Conservation (phyloP, 2,888 invertebrate genomes). For the Gastrophysa polygoni region DNA sequence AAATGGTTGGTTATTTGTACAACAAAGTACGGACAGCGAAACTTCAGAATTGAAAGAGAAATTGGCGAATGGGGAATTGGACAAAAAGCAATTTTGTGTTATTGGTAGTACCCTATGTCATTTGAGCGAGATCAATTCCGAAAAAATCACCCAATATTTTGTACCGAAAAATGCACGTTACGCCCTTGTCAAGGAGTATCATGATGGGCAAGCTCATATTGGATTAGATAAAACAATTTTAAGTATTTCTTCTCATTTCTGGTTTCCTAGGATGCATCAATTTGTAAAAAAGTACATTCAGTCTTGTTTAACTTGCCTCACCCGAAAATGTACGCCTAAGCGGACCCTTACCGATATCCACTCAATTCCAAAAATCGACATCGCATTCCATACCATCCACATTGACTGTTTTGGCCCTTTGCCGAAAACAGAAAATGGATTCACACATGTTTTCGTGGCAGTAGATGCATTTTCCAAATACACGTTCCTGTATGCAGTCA, state of each 20-base stretch:
- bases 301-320: not conserved
- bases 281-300: not conserved
- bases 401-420: not conserved
- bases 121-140: conserved; percentile 10
- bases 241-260: not conserved
- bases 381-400: not conserved
- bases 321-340: not conserved
- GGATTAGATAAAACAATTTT: not conserved
- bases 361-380: too few species aligned
- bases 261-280: not conserved
- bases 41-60: not conserved
- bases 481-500: not conserved
- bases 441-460: conserved; percentile 6
- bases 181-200: not conserved
- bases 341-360: too few species aligned
- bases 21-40: not conserved
- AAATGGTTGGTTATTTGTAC: not conserved
- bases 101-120: conserved; percentile 13
- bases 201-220: not conserved
- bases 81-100: conserved; percentile 1
- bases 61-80: not conserved
- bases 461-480: conserved; percentile 5
- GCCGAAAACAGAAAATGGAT: conserved; percentile 5
- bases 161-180: conserved; percentile 5
- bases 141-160: conserved; percentile 7